Evolutionary conservation across 2,113 vertebrate species (phyloP), one percentile per base, ranked within the genome.

Genomic region (Ariopsis seemanni): DNA sequence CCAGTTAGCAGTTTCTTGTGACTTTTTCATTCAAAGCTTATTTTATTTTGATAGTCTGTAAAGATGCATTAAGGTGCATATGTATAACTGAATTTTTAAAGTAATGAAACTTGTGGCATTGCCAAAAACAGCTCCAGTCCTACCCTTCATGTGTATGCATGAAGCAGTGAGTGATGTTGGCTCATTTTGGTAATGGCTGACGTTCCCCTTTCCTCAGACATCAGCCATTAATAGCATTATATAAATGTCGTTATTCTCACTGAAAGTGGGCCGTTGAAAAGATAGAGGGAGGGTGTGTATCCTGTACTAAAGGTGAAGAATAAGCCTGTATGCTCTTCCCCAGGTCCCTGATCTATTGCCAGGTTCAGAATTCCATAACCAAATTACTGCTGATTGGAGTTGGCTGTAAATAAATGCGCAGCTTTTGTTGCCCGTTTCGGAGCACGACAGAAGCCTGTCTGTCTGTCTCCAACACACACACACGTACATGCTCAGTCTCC

Each of bases 181-280:
- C 14, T 69, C 27, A 42, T 82, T 72, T 69, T 67, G 57, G 52
- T 80, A 74, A 62, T 67, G 52, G 25, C 77, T 82, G 74, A 71
- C 77, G 12, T 87, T 84, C 58, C 52, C 14, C 71, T 79, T 52
- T 57, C 42, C 63, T 78, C 77, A 83, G 27, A n/a, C 42, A 5
- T 52, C 74, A 42, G 79, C 62, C 81, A 62, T 83, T 83, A 86
- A 88, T 90, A 86, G 84, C 77, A 72, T 88, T 55, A 72, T 87
- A 48, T 86, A 86, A 71, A 71, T 58, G 77, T 55, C 20, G 8
- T 57, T 71, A 71, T 86, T 81, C 78, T 81, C 53, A 27, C 30
- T 60, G 78, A 48, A 86, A 81, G 52, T 84, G 30, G 48, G 62
- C 63, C 81, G 55, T 57, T 57, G 65, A 62, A 82, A 42, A 42